These are phyloP conservation scores for Nothoprocta perdicaria DNA, from an alignment of 2,113 vertebrate genomes.

Conservation along the genomic window DNA sequence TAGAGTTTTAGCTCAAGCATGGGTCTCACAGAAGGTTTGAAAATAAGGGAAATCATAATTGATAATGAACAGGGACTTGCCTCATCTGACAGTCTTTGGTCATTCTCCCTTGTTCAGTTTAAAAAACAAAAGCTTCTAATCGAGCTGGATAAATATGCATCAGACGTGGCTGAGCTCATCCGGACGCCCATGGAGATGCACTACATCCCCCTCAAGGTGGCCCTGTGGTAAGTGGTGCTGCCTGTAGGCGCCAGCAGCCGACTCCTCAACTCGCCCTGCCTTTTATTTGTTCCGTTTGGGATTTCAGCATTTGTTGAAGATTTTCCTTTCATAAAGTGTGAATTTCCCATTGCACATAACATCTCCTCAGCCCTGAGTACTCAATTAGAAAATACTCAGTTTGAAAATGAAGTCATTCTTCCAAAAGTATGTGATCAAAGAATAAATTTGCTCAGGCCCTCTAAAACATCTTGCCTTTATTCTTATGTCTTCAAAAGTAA, in stretches of 20 bases:
- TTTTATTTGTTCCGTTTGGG: not conserved
- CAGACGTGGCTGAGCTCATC: conserved; percentile 92
- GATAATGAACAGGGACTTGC: not conserved
- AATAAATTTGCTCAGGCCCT: not conserved
- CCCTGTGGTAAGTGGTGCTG: conserved; percentile 90
- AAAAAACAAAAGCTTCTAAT: conserved; percentile 93
- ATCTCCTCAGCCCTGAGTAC: not conserved
- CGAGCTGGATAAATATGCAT: conserved; percentile 90
- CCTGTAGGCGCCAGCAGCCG: not conserved
- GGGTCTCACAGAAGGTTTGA: not conserved
- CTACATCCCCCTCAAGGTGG: conserved; percentile 95
- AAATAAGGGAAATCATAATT: not conserved
- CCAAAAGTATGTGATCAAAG: not conserved
- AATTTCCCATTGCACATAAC: not conserved
- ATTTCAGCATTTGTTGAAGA: not conserved
- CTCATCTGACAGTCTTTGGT: not conserved
- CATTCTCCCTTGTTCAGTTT: conserved; percentile 80
- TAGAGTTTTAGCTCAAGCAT: not conserved
- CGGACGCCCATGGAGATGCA: conserved; percentile 91
- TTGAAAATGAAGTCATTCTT: not conserved
- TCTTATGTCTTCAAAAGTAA: not conserved
- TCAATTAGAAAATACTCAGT: not conserved
- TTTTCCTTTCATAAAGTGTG: not conserved
- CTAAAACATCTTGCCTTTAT: not conserved
- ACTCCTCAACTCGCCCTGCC: not conserved